Base-by-base conservation (phyloP, 1,140 invertebrate genomes). In the Drusus annulatus region DNA sequence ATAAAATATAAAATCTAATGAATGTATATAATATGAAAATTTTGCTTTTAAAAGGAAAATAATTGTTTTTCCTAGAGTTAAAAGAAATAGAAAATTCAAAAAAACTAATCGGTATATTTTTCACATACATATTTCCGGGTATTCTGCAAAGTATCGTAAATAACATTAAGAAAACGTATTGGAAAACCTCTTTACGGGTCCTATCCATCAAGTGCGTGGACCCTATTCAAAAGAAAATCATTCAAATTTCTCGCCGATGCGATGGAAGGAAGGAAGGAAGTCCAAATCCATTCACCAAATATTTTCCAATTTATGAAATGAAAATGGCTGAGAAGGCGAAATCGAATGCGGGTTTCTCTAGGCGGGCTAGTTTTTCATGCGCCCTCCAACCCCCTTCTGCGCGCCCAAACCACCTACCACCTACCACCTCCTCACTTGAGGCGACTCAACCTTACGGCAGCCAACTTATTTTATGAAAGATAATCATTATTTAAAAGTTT, bases 251-350 rank as follows among this genome's bases (percentile, higher is more conserved):
- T 45, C 10, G 36, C 36, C 36, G 36, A 45, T 45, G 36, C 36
- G 36, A 45, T 45, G 19, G 54, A 17, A 54, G n/a, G n/a, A n/a
- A 8, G 16, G 25, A 69, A 69, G 31, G 23, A 45, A 45, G 31
- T 17, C 65, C n/a, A 69, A 17, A 45, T 50, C 65, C 31, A 19
- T 25, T 50, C 21, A 65, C 31, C 62, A 25, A 65, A 31, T 50
- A 69, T 69, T 50, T 50, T 50, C 19, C 21, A 45, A 69, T 69
- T 17, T 69, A 45, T 45, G 65, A 69, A 45, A 69, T 50, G 36
- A 45, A 69, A 69, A 69, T 19, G 65, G 31, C 65, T 69, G 28
- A n/a, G 28, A 45, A 15, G 65, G 73, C 52, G 21, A 75, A 58
- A 56, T 56, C 52, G 50, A 75, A 54, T 36, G 56, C 73, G 73